Percentiles rank a stretch among this genome's conserved stretches.
Evolutionary conservation across 2,888 invertebrate genomes (phyloP).

Genomic region (Prosopocoilus inquinatus): DNA sequence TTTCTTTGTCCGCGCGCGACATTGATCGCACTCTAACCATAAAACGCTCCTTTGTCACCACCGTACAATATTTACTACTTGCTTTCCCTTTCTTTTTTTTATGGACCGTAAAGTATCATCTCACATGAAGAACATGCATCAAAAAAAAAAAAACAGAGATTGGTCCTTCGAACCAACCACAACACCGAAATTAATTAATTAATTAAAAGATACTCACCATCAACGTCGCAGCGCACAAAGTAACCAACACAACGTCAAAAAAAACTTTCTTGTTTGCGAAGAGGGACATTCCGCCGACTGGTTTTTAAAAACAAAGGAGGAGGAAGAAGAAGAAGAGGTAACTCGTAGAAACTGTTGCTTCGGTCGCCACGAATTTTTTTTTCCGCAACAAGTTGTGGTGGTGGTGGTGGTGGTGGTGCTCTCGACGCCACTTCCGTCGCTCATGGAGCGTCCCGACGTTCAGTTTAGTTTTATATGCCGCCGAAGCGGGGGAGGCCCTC

Average conservation of each 20-base stretch:
- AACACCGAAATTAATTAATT: too few species aligned
- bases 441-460: slow-evolving; percentile 25
- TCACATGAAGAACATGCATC: too few species aligned
- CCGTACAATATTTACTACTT: too few species aligned
- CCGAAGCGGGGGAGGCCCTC: slow-evolving; percentile 25
- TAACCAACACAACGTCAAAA: not conserved
- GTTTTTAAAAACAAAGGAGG: not conserved
- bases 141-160: too few species aligned
- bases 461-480: slow-evolving; percentile 29
- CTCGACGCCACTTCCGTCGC: slow-evolving; percentile 20
- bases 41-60: too few species aligned
- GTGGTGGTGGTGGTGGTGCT: too few species aligned
- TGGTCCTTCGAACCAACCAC: too few species aligned
- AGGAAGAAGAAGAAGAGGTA: too few species aligned
- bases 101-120: too few species aligned
- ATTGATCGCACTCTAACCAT: too few species aligned
- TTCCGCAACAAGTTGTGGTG: slow-evolving; percentile 20
- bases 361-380: not conserved
- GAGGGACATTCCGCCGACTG: not conserved
- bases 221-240: not conserved
- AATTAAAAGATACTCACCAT: not conserved
- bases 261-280: not conserved
- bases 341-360: not conserved
- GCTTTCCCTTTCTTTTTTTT: too few species aligned
- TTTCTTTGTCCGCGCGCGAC: too few species aligned